Percentiles rank a stretch among this genome's conserved stretches.
Conservation (phyloP, 2,113 vertebrate species). For the Ascaphus truei region DNA sequence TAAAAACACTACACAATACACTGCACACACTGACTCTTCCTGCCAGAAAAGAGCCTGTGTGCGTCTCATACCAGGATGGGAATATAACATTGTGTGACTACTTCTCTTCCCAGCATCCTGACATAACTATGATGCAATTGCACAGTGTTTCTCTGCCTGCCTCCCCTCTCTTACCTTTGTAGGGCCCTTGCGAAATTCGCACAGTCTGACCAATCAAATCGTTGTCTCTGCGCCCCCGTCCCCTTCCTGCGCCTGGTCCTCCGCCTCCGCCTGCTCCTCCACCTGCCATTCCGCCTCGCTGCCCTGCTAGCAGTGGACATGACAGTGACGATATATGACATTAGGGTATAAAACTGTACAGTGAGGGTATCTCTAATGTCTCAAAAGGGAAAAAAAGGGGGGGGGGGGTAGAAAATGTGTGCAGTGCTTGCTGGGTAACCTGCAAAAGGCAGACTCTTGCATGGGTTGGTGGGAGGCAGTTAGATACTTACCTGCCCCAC, state of each 20-base stretch:
- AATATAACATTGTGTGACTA: too few species aligned
- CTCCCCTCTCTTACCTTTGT: slow-evolving; percentile 71
- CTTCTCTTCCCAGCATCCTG: too few species aligned
- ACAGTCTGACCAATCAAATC: slow-evolving; percentile 94
- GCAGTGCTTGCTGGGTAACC: too few species aligned
- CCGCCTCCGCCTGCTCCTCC: slow-evolving; percentile 56
- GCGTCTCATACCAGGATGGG: too few species aligned
- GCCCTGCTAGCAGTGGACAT: slow-evolving; percentile 43
- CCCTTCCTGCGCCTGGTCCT: slow-evolving; percentile 76
- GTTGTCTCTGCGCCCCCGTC: slow-evolving; percentile 84
- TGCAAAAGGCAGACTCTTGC: too few species aligned
- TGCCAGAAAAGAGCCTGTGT: too few species aligned
- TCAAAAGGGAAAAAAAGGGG: not conserved
- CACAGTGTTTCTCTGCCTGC: not conserved
- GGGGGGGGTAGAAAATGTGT: not conserved
- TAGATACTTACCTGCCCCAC: slow-evolving; percentile 61
- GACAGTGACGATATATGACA: not conserved
- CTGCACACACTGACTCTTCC: not conserved
- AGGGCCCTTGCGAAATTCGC: slow-evolving; percentile 89
- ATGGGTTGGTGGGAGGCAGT: too few species aligned
- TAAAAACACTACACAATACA: too few species aligned
- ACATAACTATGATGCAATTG: too few species aligned
- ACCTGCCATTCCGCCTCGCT: slow-evolving; percentile 53
- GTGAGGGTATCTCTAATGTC: not conserved
- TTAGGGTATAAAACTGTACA: not conserved